phyloP scores from a whole-genome alignment of 1,140 invertebrate genomes.

The Panagrolaimus sp. region DNA sequence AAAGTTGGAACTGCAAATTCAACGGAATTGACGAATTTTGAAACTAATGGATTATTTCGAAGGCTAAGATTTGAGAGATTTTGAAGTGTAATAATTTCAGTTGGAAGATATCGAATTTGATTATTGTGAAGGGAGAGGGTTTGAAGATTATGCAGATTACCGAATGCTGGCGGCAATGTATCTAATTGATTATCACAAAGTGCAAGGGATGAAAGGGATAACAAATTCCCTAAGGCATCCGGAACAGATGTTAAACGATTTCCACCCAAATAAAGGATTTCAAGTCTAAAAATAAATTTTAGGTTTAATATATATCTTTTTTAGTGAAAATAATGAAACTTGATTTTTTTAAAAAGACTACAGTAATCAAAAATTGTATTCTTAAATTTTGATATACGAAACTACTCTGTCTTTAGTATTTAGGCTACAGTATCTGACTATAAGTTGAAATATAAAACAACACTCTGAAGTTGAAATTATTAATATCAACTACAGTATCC shows the following conservation, averaged over 20 bases:
- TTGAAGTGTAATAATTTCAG: slow-evolving; percentile 82
- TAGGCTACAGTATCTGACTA: too few relatives aligned
- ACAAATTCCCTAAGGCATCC: slow-evolving; percentile 74
- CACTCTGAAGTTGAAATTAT: too few relatives aligned
- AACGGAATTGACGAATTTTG: slow-evolving; percentile 86
- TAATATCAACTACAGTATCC: too few relatives aligned
- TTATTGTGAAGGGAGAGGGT: slow-evolving; percentile 88
- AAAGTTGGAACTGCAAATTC: slow-evolving; percentile 80
- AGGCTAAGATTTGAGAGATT: slow-evolving; percentile 82
- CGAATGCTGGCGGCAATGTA: slow-evolving; percentile 77
- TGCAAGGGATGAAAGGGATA: slow-evolving; percentile 74
- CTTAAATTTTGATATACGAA: not conserved
- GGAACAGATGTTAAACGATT: slow-evolving; percentile 81
- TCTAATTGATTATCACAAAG: slow-evolving; percentile 85
- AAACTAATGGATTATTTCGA: slow-evolving; percentile 89
- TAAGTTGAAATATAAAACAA: too few relatives aligned
- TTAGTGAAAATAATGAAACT: slow-evolving; percentile 26
- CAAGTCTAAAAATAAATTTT: slow-evolving; percentile 66
- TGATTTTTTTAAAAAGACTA: not conserved
- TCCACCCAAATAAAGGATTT: slow-evolving; percentile 83
- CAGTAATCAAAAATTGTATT: not conserved
- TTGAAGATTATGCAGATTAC: slow-evolving; percentile 76
- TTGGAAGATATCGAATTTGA: slow-evolving; percentile 74
- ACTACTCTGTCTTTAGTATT: not conserved
- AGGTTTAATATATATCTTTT: slow-evolving; percentile 22